Percentiles rank a stretch among this genome's conserved stretches.
These are phyloP conservation scores for Lasioglossum villosulum DNA, from an alignment of 2,888 invertebrate genomes.

Conservation along the genomic window DNA sequence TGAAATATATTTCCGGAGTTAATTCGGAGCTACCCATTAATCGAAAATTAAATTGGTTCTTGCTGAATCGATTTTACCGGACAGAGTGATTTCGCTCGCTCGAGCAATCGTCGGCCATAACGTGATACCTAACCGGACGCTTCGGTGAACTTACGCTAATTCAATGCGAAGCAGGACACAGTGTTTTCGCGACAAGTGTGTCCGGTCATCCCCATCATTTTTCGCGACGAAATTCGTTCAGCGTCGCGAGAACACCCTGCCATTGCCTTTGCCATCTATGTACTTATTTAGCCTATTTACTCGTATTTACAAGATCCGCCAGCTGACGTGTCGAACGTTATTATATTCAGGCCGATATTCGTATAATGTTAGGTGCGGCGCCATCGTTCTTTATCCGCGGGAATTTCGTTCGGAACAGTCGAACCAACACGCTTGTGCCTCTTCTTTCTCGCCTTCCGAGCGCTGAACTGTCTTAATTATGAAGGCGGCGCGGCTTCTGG, in stretches of 20 bases:
- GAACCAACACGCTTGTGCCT: slow-evolving; percentile 9
- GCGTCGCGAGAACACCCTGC: slow-evolving; percentile 11
- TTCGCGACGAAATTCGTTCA: not conserved
- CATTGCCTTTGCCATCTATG: not conserved
- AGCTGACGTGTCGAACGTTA: slow-evolving; percentile 59
- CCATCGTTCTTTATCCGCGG: slow-evolving; percentile 45
- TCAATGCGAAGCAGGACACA: slow-evolving; percentile 37
- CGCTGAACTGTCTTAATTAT: slow-evolving; percentile 39
- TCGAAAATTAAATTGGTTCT: not conserved
- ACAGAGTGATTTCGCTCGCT: slow-evolving; percentile 6
- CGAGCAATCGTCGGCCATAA: slow-evolving; percentile 23
- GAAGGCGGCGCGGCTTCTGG: slow-evolving; percentile 8
- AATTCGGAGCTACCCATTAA: not conserved
- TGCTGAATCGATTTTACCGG: not conserved
- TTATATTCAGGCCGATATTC: slow-evolving; percentile 62
- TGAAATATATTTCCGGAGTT: not conserved
- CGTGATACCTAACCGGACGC: slow-evolving; percentile 45
- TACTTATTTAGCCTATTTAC: slow-evolving; percentile 63
- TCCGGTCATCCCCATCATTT: not conserved
- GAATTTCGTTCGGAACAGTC: slow-evolving; percentile 23
- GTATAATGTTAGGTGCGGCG: slow-evolving; percentile 44
- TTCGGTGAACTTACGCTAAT: slow-evolving; percentile 51
- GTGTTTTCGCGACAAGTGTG: slow-evolving; percentile 12
- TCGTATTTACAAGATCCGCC: slow-evolving; percentile 70
- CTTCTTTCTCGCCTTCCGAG: slow-evolving; percentile 11